phyloP scores from a whole-genome alignment of 1,140 invertebrate species.

The Acromyrmex echinatior region DNA sequence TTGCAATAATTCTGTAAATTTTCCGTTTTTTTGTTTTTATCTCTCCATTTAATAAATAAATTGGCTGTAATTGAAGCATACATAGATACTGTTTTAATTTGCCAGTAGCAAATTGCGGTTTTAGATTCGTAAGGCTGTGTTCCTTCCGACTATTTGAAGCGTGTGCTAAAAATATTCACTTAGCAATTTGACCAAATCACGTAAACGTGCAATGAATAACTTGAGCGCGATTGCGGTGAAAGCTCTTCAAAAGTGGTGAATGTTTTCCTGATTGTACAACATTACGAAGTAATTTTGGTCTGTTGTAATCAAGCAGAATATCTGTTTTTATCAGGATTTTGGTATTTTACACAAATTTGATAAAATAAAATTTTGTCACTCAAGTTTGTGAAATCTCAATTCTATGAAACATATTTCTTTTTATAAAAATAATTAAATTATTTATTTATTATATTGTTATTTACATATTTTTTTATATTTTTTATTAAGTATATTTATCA shows the following conservation, averaged over 20 bases:
- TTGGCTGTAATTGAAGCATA: not conserved
- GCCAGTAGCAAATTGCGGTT: slow-evolving; percentile 13
- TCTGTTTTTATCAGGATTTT: not conserved
- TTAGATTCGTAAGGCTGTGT: slow-evolving; percentile 6
- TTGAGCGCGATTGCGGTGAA: slow-evolving; percentile 13
- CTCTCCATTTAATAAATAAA: slow-evolving; percentile 12
- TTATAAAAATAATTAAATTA: not conserved
- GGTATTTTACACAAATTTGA: not conserved
- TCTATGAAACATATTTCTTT: not conserved
- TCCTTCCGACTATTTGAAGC: not conserved
- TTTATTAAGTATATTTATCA: no score
- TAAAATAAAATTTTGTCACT: not conserved
- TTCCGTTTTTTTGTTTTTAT: not conserved
- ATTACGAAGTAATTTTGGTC: not conserved
- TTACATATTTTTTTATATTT: no score
- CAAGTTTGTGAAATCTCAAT: not conserved
- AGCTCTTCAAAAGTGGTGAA: not conserved
- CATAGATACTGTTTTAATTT: not conserved
- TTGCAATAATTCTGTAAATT: not conserved
- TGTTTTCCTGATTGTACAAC: slow-evolving; percentile 8
- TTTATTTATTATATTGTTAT: no score
- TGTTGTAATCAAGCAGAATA: not conserved
- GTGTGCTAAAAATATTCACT: slow-evolving; percentile 8
- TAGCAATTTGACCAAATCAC: slow-evolving; percentile 23
- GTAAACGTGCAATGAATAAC: slow-evolving; percentile 49